Conservation (phyloP, 53 echinoderm and acorn worm genomes). For the Glandiceps talaboti region DNA sequence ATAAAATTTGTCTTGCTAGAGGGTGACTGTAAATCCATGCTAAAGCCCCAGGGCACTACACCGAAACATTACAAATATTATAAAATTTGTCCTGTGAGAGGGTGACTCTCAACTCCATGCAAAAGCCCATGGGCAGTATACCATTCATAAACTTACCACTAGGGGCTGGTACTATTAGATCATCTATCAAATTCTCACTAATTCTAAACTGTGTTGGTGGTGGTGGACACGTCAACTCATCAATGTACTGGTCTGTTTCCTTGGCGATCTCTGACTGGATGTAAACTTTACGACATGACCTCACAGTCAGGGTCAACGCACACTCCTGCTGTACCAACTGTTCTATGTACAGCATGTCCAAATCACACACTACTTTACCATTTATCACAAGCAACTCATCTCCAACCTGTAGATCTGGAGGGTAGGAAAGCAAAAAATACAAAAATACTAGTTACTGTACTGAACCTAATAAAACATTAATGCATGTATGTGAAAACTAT, state of each 20-base stretch:
- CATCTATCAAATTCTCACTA: conserved; percentile 77
- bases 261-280: conserved; percentile 79
- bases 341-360: conserved; percentile 94
- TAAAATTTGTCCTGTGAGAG: too few relatives aligned
- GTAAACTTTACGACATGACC: conserved; percentile 81
- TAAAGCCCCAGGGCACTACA: too few relatives aligned
- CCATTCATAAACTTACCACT: conserved; percentile 26
- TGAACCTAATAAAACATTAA: too few relatives aligned
- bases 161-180: conserved; percentile 81
- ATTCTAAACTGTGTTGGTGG: conserved; percentile 83
- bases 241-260: conserved; percentile 88
- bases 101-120: too few relatives aligned
- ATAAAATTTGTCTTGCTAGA: too few relatives aligned
- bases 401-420: conserved; percentile 82
- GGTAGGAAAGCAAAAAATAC: too few relatives aligned
- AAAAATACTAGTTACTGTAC: too few relatives aligned
- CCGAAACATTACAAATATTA: too few relatives aligned
- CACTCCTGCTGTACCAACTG: conserved; percentile 50
- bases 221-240: conserved; percentile 88
- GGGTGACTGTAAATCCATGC: too few relatives aligned
- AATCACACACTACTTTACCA: conserved; percentile 79
- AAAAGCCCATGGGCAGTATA: too few relatives aligned
- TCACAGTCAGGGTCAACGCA: conserved; percentile 69
- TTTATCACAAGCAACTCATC: conserved; percentile 89
- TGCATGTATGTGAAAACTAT: too few relatives aligned